Conservation (phyloP, 2,113 vertebrate species). For the Lethenteron camtschaticum region DNA sequence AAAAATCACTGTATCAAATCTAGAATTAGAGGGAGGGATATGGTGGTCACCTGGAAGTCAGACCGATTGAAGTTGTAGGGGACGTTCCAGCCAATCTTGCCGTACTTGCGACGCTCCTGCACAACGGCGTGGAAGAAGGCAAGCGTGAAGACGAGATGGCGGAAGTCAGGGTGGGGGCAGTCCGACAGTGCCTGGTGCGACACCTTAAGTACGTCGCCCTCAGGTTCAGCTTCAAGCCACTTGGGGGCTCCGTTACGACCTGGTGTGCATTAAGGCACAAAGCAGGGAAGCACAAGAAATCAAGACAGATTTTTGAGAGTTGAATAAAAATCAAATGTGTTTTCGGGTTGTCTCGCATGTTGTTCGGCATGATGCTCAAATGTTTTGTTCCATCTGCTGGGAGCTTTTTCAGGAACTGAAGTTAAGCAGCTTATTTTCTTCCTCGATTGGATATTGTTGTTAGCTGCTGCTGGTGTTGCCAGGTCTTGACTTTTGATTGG, state of each 20-base stretch:
- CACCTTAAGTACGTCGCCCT: constrained; percentile 75
- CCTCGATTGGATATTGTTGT: not conserved
- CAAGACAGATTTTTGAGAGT: not conserved
- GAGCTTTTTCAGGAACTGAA: not conserved
- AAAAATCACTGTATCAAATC: not conserved
- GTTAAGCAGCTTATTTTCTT: not conserved
- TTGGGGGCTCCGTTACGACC: constrained; percentile 85
- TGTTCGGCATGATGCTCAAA: not conserved
- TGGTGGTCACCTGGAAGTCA: constrained; percentile 49
- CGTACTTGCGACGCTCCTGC: constrained; percentile 81
- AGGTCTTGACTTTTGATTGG: too few relatives aligned
- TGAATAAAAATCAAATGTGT: not conserved
- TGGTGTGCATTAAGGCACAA: constrained; percentile 14
- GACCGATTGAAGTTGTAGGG: constrained; percentile 82
- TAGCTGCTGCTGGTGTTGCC: too few relatives aligned
- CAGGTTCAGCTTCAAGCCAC: constrained; percentile 79
- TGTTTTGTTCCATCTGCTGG: not conserved
- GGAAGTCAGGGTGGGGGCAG: constrained; percentile 53
- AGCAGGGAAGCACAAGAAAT: not conserved
- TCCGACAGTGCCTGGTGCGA: constrained; percentile 26
- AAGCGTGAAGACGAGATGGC: constrained; percentile 55
- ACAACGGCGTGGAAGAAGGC: constrained; percentile 90
- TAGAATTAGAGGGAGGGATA: not conserved
- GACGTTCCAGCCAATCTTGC: constrained; percentile 87
- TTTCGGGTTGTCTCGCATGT: not conserved